A percentile compares a stretch with the other conserved stretches of the same genome.
Evolutionary conservation across 2,113 vertebrate genomes (phyloP).

Genomic region (Neotragus moschatus): DNA sequence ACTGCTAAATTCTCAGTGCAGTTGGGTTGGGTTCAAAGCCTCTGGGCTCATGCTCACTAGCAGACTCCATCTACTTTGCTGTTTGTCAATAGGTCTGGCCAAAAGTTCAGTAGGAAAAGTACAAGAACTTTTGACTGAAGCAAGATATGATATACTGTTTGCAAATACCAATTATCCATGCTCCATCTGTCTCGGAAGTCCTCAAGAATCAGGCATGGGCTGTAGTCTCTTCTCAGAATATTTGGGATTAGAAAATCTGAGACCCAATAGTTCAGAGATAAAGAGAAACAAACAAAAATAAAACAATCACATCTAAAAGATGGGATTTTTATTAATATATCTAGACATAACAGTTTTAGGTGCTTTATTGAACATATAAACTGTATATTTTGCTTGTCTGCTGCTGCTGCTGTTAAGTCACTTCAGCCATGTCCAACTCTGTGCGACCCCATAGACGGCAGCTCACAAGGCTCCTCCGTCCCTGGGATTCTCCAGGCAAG

Average conservation of each 20-base stretch:
- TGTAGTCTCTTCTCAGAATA: background rate
- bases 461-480: too few species aligned
- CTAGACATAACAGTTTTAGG: background rate
- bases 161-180: background rate
- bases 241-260: background rate
- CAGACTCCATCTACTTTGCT: background rate
- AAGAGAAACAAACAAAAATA: background rate
- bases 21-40: background rate
- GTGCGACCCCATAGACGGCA: too few species aligned
- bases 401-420: too few species aligned
- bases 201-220: background rate
- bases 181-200: background rate
- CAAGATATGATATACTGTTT: background rate
- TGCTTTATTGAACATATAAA: background rate
- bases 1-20: background rate
- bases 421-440: too few species aligned
- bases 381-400: background rate
- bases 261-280: background rate
- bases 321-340: background rate
- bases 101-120: background rate
- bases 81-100: background rate
- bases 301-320: background rate
- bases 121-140: background rate
- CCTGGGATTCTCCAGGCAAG: too few species aligned
- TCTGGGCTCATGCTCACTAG: background rate